A percentile compares a stretch with the other conserved stretches of the same genome.
These are phyloP conservation scores for Augochlora pura DNA, from an alignment of 1,140 invertebrate species.

Conservation along the genomic window DNA sequence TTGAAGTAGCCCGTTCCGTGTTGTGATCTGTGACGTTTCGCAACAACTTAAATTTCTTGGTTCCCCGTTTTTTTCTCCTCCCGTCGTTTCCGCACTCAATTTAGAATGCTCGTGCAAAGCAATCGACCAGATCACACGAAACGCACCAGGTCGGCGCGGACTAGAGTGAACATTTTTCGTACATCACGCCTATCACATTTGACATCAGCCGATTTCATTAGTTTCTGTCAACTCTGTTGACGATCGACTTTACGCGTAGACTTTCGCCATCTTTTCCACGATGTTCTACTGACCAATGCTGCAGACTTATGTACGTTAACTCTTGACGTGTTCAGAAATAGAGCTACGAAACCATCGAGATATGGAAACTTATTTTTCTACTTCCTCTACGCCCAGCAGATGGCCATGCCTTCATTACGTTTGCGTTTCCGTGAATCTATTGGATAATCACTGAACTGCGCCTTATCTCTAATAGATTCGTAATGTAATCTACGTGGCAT, in stretches of 20 bases:
- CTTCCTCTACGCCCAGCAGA: conserved; percentile 44
- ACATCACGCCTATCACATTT: conserved; percentile 36
- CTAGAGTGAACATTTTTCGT: conserved; percentile 47
- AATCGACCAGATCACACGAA: conserved; percentile 26
- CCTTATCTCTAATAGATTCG: not conserved
- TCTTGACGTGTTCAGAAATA: conserved; percentile 57
- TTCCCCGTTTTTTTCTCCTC: conserved; percentile 12
- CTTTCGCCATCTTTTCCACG: conserved; percentile 52
- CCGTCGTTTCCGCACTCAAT: conserved; percentile 1
- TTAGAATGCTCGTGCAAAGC: conserved; percentile 10
- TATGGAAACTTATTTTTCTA: conserved; percentile 27
- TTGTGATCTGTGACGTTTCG: conserved; percentile 65
- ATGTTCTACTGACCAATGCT: conserved; percentile 11
- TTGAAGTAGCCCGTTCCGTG: conserved; percentile 49
- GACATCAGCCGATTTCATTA: conserved; percentile 54
- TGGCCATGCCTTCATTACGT: conserved; percentile 33
- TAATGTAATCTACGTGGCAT: not conserved
- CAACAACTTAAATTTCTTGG: conserved; percentile 56
- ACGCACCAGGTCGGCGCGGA: conserved; percentile 4
- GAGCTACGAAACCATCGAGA: conserved; percentile 32
- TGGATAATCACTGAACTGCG: not conserved
- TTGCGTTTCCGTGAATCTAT: not conserved
- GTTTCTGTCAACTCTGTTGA: conserved; percentile 39
- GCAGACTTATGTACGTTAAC: not conserved
- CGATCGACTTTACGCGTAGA: conserved; percentile 44